Percentiles rank a stretch among this genome's conserved stretches.
These are phyloP conservation scores for Haliaeetus leucogaster DNA, from an alignment of 2,113 vertebrate genomes.

Conservation along the genomic window DNA sequence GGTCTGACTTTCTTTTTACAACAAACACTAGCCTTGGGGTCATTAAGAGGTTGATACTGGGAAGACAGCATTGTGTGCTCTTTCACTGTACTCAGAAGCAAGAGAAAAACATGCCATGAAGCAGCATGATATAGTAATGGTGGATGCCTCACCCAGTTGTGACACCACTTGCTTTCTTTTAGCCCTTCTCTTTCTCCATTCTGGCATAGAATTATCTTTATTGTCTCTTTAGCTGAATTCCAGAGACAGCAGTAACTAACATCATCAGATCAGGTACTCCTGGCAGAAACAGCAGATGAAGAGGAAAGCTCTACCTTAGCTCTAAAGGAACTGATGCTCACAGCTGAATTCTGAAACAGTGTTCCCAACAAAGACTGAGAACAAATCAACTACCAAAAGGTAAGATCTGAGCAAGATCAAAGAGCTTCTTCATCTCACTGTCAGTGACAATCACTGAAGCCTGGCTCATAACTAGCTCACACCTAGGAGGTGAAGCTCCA, in stretches of 20 bases:
- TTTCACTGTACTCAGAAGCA: background rate
- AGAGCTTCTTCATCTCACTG: background rate
- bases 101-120: background rate
- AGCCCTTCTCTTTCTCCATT: background rate
- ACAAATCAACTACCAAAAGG: background rate
- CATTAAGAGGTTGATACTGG: background rate
- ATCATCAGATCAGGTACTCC: background rate
- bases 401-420: background rate
- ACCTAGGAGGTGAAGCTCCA: background rate
- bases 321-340: background rate
- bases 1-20: background rate
- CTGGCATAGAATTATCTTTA: background rate
- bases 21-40: background rate
- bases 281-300: background rate
- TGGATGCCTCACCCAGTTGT: background rate
- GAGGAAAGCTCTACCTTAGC: background rate
- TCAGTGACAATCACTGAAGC: background rate
- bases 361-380: background rate
- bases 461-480: background rate
- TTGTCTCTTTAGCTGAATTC: background rate
- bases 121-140: fast-evolving
- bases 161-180: background rate
- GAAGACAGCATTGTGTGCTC: background rate
- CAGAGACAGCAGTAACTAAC: background rate
- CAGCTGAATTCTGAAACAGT: background rate